Evolutionary conservation across 2,888 invertebrate species (phyloP).

Genomic region (Ectropis crepuscularia): DNA sequence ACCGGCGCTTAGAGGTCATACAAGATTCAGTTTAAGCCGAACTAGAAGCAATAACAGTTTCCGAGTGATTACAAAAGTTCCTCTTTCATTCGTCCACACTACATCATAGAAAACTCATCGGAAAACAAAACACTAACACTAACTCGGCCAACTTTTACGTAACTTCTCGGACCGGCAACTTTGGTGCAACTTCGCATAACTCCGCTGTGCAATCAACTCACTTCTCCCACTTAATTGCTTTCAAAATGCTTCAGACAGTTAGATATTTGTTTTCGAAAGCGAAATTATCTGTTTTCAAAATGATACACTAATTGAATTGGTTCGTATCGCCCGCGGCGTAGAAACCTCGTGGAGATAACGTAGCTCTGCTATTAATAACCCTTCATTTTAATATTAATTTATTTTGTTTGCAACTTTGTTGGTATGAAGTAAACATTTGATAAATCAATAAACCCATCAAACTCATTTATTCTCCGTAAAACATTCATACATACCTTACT

Average conservation of each 20-base stretch:
- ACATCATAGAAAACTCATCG: slow-evolving; percentile 19
- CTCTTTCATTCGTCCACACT: slow-evolving; percentile 4
- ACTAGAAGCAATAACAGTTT: neutral
- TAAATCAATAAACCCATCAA: too few relatives aligned
- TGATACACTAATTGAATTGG: neutral
- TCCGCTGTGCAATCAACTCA: slow-evolving; percentile 23
- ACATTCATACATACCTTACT: too few relatives aligned
- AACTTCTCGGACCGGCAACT: slow-evolving; percentile 9
- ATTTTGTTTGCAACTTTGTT: too few relatives aligned
- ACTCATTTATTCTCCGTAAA: too few relatives aligned
- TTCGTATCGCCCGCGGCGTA: neutral
- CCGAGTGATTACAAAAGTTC: neutral
- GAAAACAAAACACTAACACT: slow-evolving; percentile 16
- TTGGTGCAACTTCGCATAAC: slow-evolving; percentile 17
- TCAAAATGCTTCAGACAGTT: slow-evolving; percentile 16
- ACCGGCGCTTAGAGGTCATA: too few relatives aligned
- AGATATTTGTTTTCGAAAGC: neutral
- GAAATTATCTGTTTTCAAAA: slow-evolving; percentile 2
- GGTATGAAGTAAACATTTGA: too few relatives aligned
- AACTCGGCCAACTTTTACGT: slow-evolving; percentile 4
- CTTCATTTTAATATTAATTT: too few relatives aligned
- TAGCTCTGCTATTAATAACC: too few relatives aligned
- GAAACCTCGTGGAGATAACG: neutral
- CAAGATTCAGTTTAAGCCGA: neutral
- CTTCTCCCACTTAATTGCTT: slow-evolving; percentile 25